phyloP scores from a whole-genome alignment of 2,888 invertebrate genomes.

The Hoplodrina ambigua region DNA sequence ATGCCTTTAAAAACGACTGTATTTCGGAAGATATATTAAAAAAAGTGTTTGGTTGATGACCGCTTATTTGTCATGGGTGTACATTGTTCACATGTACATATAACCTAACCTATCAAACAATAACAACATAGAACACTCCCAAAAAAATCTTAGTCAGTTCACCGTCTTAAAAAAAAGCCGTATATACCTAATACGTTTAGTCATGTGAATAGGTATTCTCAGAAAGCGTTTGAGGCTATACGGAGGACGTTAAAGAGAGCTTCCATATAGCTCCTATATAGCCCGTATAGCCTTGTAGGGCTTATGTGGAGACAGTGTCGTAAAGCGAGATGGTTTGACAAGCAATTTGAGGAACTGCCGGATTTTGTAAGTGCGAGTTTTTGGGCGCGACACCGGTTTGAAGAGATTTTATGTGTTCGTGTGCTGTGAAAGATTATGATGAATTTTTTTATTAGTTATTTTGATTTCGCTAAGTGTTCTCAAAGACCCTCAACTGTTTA shows the following conservation, averaged over 20 bases:
- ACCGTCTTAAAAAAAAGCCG: constrained; percentile 14
- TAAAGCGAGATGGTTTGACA: constrained; percentile 65
- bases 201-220: constrained; percentile 51
- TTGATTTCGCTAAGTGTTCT: not conserved
- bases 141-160: not conserved
- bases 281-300: constrained; percentile 49
- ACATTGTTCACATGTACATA: too few relatives aligned
- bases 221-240: constrained; percentile 34
- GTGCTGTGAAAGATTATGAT: constrained; percentile 4
- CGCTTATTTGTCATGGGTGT: too few relatives aligned
- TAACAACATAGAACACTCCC: too few relatives aligned
- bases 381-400: constrained; percentile 13
- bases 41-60: too few relatives aligned
- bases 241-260: constrained; percentile 38
- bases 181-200: constrained; percentile 35
- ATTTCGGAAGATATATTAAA: too few relatives aligned
- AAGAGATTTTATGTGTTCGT: constrained; percentile 27
- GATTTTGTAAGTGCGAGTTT: constrained; percentile 45
- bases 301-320: constrained; percentile 58
- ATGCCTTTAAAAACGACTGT: too few relatives aligned
- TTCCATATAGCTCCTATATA: constrained; percentile 38
- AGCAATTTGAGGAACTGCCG: constrained; percentile 60
- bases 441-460: not conserved
- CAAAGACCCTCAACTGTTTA: not conserved
- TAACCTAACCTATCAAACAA: too few relatives aligned